Base-by-base conservation (phyloP, 2,113 vertebrate species). In the Bothrops jararaca region DNA sequence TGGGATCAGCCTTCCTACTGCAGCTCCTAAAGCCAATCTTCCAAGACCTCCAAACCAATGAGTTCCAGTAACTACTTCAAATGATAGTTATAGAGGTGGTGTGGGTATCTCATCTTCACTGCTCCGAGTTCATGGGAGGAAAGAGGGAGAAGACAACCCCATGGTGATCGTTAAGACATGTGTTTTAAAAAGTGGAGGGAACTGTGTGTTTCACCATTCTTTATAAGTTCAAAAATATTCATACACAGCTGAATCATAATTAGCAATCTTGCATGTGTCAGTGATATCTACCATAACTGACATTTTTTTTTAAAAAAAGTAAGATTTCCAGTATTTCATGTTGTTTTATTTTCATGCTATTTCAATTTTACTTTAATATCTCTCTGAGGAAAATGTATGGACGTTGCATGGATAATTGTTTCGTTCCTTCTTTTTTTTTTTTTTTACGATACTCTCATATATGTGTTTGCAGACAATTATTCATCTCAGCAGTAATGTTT, bases 371-470 rank as follows among this genome's bases (percentile, higher is more conserved):
- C 15, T 93, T 92, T 64, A 0, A 23, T 93, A 93, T 52, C 20
- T 57, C n/a, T 0, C 11, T 10, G 20, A 24, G 8, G 29, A 87
- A 85, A 94, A 89, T 4, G 10, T 39, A 64, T 39, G 20, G 93
- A 0, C 34, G 88, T 1, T 29, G 85, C 1, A 0, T 12, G 22
- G n/a, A 39, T 53, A 7, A 22, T 18, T 85, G 57, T 90, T 94
- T 92, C 0, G 0, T 88, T 58, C 94, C 56, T 6, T 10, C 3
- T 0, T 90, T 93, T 94, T 53, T 89, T 94, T 53, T 89, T 42
- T 90, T 80, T 92, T 93, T 93, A 93, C 9, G 9, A 60, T 52
- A 57, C 74, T 52, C 74, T 90, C 88, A 90, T n/a, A 60, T 60
- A 60, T 64, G 74, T 34, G 89, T 92, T 48, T n/a, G 18, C 1